Evolutionary conservation across 2,113 vertebrate species (phyloP).

Genomic region (Sapayoa aenigma): DNA sequence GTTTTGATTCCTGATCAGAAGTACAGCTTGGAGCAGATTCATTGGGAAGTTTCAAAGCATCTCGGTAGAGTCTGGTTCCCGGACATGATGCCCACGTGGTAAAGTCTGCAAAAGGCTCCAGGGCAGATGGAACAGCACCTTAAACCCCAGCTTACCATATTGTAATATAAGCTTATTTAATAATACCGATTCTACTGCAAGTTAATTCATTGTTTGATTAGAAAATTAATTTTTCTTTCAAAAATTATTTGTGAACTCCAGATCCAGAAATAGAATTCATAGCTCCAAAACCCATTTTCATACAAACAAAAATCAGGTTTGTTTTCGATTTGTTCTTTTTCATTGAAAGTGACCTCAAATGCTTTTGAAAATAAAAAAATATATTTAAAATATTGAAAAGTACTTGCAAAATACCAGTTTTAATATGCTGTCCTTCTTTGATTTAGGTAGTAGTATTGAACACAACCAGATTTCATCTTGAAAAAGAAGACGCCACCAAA

Average conservation of each 20-base stretch:
- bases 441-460: background rate
- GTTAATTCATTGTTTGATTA: constrained; percentile 33
- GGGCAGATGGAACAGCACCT: constrained; percentile 59
- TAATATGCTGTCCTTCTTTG: background rate
- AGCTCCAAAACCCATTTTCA: background rate
- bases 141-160: constrained; percentile 47
- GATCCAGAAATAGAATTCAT: background rate
- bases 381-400: background rate
- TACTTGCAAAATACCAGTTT: background rate
- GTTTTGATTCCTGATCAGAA: constrained; percentile 95
- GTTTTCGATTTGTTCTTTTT: background rate
- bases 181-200: constrained; percentile 32
- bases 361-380: background rate
- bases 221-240: constrained; percentile 19
- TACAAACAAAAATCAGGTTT: constrained; percentile 14
- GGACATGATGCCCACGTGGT: constrained; percentile 99
- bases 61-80: constrained; percentile 97
- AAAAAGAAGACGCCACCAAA: background rate
- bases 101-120: constrained; percentile 29
- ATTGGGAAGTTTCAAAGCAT: constrained; percentile 98
- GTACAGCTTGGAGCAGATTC: constrained; percentile 94
- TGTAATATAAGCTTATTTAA: constrained; percentile 56
- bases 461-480: background rate
- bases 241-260: background rate
- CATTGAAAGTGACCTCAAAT: background rate